Base-by-base conservation (phyloP, 2,797 vertebrate genomes). In the Lacerta bilineata region DNA sequence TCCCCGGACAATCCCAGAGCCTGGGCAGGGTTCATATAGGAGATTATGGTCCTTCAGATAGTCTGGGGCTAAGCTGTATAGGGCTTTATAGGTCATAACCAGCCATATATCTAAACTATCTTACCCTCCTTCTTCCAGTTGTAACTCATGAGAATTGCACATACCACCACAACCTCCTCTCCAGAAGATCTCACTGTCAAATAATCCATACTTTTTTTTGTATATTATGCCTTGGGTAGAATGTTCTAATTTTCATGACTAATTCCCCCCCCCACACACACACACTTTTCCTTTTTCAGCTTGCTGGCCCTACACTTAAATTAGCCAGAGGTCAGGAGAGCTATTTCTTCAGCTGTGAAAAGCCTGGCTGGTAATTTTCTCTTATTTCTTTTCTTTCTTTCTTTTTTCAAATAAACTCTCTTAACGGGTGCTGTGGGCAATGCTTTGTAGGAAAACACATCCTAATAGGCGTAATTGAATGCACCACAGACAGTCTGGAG, bases 281-380 rank as follows among this genome's bases (percentile, higher is more conserved):
- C n/a, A n/a, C 33, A 33, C 33, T 33, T 64, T 64, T 64, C 23
- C 20, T 64, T 75, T 50, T 39, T 0, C n/a, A 83, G 88, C 87
- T 80, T 72, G 82, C 78, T 75, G 83, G 89, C 81, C 68, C 0
- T 0, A 88, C 88, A 29, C 0, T 84, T 92, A 64, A 90, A 91
- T 93, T 89, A 90, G 88, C 90, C 9, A 0, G 85, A 6, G 92
- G 92, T 90, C 92, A 4, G 36, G 46, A 87, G 66, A 29, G 87
- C 3, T 1, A 4, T 50, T 88, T 80, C 88, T 76, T 39, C 29
- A 88, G 27, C 0, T 77, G 66, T 10, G 89, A 86, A 92, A 91
- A 18, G 84, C 83, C 2, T 83, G 25, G 41, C 72, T 27, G 13
- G 80, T 69, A 89, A 87, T 91, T 91, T 66, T 7, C 0, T 29